Conservation (phyloP, 2,888 invertebrate genomes). For the Mystacides longicornis region DNA sequence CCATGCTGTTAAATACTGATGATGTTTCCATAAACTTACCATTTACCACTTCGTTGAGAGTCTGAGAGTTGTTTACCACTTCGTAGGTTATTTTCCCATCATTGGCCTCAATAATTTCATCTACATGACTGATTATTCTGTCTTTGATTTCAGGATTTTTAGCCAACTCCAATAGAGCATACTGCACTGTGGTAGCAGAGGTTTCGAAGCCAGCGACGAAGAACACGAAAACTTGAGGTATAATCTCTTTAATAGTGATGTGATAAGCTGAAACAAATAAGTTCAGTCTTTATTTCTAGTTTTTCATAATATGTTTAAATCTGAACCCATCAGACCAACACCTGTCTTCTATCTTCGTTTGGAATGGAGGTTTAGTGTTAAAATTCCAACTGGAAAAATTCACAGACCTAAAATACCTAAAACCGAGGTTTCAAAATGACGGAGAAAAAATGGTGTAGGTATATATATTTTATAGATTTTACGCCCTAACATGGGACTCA, state of each 20-base stretch:
- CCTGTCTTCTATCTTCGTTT: too few species aligned
- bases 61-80: conserved; percentile 39
- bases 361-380: neutral
- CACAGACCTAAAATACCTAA: neutral
- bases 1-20: too few species aligned
- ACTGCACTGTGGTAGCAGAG: conserved; percentile 42
- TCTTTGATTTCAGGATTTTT: conserved; percentile 38
- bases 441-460: too few species aligned
- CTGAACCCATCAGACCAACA: too few species aligned
- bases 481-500: too few species aligned
- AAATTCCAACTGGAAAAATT: neutral
- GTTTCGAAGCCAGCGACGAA: conserved; percentile 50
- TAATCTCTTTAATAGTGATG: conserved; percentile 39
- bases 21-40: conserved; percentile 36
- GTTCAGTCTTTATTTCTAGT: too few species aligned
- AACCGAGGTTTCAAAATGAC: neutral
- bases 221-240: conserved; percentile 48
- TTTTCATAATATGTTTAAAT: too few species aligned
- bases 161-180: conserved; percentile 42
- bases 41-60: conserved; percentile 39
- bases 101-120: conserved; percentile 32
- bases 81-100: conserved; percentile 40
- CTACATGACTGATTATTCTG: conserved; percentile 37
- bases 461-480: too few species aligned
- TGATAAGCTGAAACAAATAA: conserved; percentile 15